Percentiles rank a stretch among this genome's conserved stretches.
Evolutionary conservation across 2,888 invertebrate species (phyloP).

Genomic region (Caenorhabditis drosophilae): DNA sequence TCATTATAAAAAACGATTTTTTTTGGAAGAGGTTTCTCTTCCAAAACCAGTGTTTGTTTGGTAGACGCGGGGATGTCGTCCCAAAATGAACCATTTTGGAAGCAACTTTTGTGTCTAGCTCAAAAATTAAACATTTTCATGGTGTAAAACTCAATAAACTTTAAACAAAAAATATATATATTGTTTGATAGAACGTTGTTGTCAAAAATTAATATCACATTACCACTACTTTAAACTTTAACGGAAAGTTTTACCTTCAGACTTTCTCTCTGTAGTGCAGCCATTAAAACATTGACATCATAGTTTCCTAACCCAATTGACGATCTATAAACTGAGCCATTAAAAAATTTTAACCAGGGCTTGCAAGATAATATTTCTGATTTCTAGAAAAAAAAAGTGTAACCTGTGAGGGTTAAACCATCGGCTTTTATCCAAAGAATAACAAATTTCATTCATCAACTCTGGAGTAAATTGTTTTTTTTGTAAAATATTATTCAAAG

Average conservation of each 20-base stretch:
- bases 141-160: not conserved
- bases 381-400: too few species aligned
- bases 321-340: constrained; percentile 57
- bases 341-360: too few species aligned
- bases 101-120: not conserved
- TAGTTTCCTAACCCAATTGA: constrained; percentile 91
- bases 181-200: too few species aligned
- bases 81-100: not conserved
- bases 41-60: not conserved
- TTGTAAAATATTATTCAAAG: constrained; percentile 63
- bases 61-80: not conserved
- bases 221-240: not conserved
- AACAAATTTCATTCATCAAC: constrained; percentile 61
- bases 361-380: too few species aligned
- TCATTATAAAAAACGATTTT: not conserved
- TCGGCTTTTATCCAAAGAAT: constrained; percentile 45
- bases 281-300: constrained; percentile 97
- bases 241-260: constrained; percentile 20
- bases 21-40: too few species aligned
- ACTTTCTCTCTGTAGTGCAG: constrained; percentile 77
- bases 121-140: not conserved
- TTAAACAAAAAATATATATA: too few species aligned
- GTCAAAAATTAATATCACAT: too few species aligned
- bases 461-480: constrained; percentile 31
- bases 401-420: constrained; percentile 66